phyloP scores from a whole-genome alignment of 2,113 vertebrate genomes.

The Hypanus sabinus region DNA sequence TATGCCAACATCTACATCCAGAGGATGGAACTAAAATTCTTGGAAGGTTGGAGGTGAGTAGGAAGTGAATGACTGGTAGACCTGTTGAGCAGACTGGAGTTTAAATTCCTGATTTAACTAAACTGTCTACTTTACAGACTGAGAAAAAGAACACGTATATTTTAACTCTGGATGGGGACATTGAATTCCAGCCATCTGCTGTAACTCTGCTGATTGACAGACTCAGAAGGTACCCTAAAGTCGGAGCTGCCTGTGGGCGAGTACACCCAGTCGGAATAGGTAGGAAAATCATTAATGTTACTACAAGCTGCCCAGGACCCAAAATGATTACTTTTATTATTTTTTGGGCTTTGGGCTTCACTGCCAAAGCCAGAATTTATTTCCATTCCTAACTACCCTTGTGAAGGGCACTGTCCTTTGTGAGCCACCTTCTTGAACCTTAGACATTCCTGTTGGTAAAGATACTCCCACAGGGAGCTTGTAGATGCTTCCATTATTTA shows the following conservation, averaged over 20 bases:
- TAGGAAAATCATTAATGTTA: constrained; percentile 41
- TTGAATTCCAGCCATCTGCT: constrained; percentile 66
- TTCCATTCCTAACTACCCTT: too few species aligned
- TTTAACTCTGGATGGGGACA: constrained; percentile 69
- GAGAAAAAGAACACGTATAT: constrained; percentile 60
- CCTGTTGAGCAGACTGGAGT: constrained; percentile 43
- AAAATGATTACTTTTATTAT: background rate
- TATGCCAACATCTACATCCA: background rate
- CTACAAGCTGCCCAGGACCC: background rate
- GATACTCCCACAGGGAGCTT: too few species aligned
- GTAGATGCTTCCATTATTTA: too few species aligned
- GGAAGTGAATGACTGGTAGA: background rate
- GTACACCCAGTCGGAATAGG: constrained; percentile 72
- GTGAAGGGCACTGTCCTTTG: too few species aligned
- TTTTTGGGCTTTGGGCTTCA: too few species aligned
- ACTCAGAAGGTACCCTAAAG: constrained; percentile 61
- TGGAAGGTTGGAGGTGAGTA: background rate
- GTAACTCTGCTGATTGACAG: constrained; percentile 64
- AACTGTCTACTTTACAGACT: constrained; percentile 53
- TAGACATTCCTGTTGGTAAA: too few species aligned
- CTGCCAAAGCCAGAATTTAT: too few species aligned
- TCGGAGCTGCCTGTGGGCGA: constrained; percentile 68
- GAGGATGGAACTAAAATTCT: background rate
- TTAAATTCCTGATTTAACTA: constrained; percentile 55
- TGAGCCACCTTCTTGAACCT: too few species aligned